Conservation (phyloP, 2,797 vertebrate species). For the Ficedula albicollis region DNA sequence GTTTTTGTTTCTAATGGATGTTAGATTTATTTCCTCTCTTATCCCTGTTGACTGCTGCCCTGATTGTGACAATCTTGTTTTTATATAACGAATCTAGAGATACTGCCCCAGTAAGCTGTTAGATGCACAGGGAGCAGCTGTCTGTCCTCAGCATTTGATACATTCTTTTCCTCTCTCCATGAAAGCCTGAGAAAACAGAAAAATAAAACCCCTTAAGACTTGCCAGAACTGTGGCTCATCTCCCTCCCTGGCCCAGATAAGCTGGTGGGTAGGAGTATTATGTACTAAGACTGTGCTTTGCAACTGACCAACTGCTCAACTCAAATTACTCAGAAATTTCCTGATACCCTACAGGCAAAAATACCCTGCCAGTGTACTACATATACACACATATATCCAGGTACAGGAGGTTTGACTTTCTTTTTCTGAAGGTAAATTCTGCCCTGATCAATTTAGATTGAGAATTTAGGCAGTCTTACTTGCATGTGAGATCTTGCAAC, state of each 20-base stretch:
- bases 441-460: not conserved
- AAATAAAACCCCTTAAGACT: not conserved
- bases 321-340: not conserved
- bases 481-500: not conserved
- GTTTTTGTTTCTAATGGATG: not conserved
- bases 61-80: not conserved
- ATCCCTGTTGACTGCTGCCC: not conserved
- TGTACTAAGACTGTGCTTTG: not conserved
- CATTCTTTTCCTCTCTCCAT: not conserved
- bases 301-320: not conserved
- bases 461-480: not conserved
- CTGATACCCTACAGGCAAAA: not conserved
- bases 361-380: not conserved
- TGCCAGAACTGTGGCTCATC: not conserved
- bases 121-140: not conserved
- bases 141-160: not conserved
- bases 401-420: not conserved
- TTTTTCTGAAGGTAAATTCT: not conserved
- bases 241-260: not conserved
- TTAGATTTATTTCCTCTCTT: slow-evolving; percentile 1
- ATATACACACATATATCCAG: not conserved
- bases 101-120: not conserved
- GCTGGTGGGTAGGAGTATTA: not conserved
- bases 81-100: not conserved
- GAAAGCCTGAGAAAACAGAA: not conserved